Percentiles rank a stretch among this genome's conserved stretches.
phyloP scores from a whole-genome alignment of 2,797 vertebrate species.

The Pteronotus mesoamericanus region DNA sequence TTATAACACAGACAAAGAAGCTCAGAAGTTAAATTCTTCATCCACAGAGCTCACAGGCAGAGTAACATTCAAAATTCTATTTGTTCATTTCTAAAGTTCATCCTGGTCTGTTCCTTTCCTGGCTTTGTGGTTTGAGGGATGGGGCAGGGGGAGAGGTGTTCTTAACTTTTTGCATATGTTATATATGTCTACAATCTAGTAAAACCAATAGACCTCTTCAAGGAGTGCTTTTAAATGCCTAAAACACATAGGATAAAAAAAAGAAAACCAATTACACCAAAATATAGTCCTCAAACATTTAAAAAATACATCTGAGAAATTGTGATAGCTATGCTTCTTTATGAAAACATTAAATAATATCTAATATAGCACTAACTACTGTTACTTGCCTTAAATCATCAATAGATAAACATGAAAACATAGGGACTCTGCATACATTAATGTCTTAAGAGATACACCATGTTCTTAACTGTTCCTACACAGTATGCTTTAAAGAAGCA shows the following conservation, averaged over 20 bases:
- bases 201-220: background rate
- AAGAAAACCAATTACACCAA: background rate
- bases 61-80: background rate
- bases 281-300: conserved; percentile 3
- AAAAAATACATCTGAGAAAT: conserved; percentile 32
- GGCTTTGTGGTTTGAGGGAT: background rate
- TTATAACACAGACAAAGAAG: background rate
- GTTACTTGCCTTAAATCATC: background rate
- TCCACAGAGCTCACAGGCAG: background rate
- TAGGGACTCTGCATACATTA: background rate
- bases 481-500: background rate
- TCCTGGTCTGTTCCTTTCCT: background rate
- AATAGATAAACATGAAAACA: background rate
- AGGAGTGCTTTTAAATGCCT: background rate
- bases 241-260: background rate
- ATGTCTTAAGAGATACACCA: background rate
- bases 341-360: conserved; percentile 1
- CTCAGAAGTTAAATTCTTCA: background rate
- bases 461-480: background rate
- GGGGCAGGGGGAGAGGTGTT: fast-evolving
- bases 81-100: background rate
- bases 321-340: background rate
- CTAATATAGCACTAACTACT: background rate
- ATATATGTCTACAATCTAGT: background rate
- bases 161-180: background rate